Conservation (phyloP, 1,140 invertebrate genomes). For the Drosophila cardini region DNA sequence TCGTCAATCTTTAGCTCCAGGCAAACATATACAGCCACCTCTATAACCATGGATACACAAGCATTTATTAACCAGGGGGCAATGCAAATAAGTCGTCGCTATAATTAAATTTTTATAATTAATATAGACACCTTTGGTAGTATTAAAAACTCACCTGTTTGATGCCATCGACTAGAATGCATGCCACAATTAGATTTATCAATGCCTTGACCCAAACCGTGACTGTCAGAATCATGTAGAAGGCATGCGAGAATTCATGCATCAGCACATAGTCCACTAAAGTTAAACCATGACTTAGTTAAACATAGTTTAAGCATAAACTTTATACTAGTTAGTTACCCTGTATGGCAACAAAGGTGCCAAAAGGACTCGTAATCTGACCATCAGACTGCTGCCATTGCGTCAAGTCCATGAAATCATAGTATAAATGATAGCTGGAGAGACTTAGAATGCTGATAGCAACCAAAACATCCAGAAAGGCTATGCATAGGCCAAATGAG, state of each 20-base stretch:
- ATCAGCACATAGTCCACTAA: constrained; percentile 78
- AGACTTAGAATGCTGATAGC: constrained; percentile 58
- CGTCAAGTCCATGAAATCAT: constrained; percentile 68
- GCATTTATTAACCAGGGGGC: constrained; percentile 80
- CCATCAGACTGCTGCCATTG: constrained; percentile 72
- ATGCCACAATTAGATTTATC: constrained; percentile 77
- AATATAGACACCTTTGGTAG: background rate
- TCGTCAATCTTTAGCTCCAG: constrained; percentile 80
- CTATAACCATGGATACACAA: constrained; percentile 66
- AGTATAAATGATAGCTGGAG: constrained; percentile 73
- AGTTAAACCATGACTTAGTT: constrained; percentile 31
- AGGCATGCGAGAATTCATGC: constrained; percentile 77
- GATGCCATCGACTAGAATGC: constrained; percentile 78
- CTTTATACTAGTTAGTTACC: constrained; percentile 41
- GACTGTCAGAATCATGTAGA: constrained; percentile 78
- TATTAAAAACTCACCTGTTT: constrained; percentile 62
- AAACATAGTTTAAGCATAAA: background rate
- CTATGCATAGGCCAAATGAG: constrained; percentile 71
- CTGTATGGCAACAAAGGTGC: constrained; percentile 63
- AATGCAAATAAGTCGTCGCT: constrained; percentile 82
- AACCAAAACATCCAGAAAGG: constrained; percentile 62
- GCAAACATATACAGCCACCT: constrained; percentile 72
- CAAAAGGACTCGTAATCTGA: constrained; percentile 66
- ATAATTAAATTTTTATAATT: background rate
- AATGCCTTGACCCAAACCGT: constrained; percentile 80